Evolutionary conservation across 2,797 vertebrate species (phyloP), one percentile per base, ranked within the genome.

Genomic region (Gymnothorax javanicus): DNA sequence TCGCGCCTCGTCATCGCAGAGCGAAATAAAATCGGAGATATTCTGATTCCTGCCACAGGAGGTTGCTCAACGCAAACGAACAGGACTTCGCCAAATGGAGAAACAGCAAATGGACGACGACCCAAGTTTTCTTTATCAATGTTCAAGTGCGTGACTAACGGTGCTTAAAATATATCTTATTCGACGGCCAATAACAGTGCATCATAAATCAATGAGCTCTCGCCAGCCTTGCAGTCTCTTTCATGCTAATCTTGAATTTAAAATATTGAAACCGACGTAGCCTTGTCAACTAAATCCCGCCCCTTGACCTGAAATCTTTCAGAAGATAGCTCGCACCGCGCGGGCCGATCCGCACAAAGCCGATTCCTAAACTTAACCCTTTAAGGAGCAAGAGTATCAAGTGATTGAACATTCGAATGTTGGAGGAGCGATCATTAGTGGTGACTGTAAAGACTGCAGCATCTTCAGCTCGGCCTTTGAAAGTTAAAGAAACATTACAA

Each of bases 1-100:
- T 23, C n/a, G 50, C 56, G 77, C 52, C 52, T 81, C 77, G 50
- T 81, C 77, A 81, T 81, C 77, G 12, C 1, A 54, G 8, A 23
- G 4, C 50, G 52, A 81, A 33, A 56, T 8, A 2, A 81, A 52
- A 56, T 8, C 7, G 52, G 20, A 9, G 13, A 83, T 56, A n/a
- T 83, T 86, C 60, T 83, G 9, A 82, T 86, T 67, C 64, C 17
- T 58, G 52, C 58, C 86, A 69, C 59, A 83, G 83, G 86, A 62
- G 60, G 86, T 64, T 79, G 54, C 59, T 69, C 54, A 64, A 86
- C 82, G 71, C 79, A 83, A 82, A 33, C 25, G 23, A 54, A 69
- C 25, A 12, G 8, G 15, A 83, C 27, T 43, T 64, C 7, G 58
- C 50, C 5, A 7, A n/a, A 25, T 7, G 5, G 20, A 77, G 73